Conservation (phyloP, 2,888 invertebrate genomes). For the Baronia brevicornis region DNA sequence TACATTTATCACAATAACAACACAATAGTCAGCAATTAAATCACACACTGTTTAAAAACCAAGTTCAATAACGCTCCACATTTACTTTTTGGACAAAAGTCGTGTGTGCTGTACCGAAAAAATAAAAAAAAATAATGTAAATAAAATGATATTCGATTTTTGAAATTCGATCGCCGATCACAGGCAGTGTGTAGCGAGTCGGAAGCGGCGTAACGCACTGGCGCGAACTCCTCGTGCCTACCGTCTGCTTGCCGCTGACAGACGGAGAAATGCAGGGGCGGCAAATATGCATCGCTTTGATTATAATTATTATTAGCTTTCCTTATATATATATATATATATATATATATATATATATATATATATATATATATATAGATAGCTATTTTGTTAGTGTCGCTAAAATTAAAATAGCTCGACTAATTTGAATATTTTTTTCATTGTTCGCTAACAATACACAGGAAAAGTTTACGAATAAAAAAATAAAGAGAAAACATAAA, state of each 20-base stretch:
- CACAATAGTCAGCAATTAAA: conserved; percentile 27
- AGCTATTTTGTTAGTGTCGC: no score
- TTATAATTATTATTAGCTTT: conserved; percentile 56
- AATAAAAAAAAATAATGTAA: conserved; percentile 4
- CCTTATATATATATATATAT: no score
- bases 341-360: no score
- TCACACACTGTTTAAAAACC: conserved; percentile 20
- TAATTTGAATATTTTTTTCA: no score
- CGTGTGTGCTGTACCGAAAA: conserved; percentile 32
- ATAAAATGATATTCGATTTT: conserved; percentile 25
- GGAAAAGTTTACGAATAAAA: no score
- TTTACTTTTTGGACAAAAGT: conserved; percentile 53
- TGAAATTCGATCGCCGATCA: conserved; percentile 32
- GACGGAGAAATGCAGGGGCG: conserved; percentile 65
- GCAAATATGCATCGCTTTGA: conserved; percentile 33
- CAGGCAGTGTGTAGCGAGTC: conserved; percentile 51
- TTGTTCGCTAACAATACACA: no score
- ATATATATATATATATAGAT: no score
- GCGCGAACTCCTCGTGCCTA: conserved; percentile 31
- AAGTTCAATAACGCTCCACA: conserved; percentile 30
- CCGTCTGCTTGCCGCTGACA: conserved; percentile 35
- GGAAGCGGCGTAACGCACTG: conserved; percentile 60
- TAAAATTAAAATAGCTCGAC: no score
- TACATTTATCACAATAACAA: conserved; percentile 39
- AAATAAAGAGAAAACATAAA: no score